Evolutionary conservation across 37 sponge, comb jelly and placozoan genomes (phyloP).

Genomic region (Bolinopsis microptera): DNA sequence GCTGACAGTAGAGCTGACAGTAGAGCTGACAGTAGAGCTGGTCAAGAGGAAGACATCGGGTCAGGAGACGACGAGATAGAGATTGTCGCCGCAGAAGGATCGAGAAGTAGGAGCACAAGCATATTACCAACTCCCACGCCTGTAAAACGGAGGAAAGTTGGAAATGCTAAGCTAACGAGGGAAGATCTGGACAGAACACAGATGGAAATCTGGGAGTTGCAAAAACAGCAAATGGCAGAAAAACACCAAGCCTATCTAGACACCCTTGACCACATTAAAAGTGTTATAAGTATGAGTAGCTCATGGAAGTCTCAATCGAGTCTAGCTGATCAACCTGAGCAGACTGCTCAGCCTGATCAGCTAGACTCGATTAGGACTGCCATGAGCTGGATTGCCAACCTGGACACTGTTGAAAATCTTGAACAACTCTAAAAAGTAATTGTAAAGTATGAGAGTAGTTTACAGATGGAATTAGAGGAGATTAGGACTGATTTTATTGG

Average conservation of each 20-base stretch:
- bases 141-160: neutral
- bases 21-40: neutral
- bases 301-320: no score
- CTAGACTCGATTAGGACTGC: no score
- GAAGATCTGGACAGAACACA: neutral
- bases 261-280: neutral
- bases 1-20: neutral
- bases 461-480: no score
- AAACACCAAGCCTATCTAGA: slow-evolving; percentile 24
- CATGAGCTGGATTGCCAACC: no score
- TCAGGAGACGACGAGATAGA: neutral
- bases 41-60: neutral
- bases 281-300: neutral
- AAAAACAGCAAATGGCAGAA: slow-evolving; percentile 20
- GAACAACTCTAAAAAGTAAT: no score
- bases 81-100: neutral
- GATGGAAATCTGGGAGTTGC: neutral
- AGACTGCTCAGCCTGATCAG: no score
- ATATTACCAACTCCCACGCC: neutral
- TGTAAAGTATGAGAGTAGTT: no score
- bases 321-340: no score
- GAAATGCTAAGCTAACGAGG: neutral
- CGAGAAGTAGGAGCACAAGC: neutral
- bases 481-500: no score
- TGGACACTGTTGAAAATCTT: no score